phyloP scores from a whole-genome alignment of 2,113 vertebrate genomes.

The Oriolus oriolus region DNA sequence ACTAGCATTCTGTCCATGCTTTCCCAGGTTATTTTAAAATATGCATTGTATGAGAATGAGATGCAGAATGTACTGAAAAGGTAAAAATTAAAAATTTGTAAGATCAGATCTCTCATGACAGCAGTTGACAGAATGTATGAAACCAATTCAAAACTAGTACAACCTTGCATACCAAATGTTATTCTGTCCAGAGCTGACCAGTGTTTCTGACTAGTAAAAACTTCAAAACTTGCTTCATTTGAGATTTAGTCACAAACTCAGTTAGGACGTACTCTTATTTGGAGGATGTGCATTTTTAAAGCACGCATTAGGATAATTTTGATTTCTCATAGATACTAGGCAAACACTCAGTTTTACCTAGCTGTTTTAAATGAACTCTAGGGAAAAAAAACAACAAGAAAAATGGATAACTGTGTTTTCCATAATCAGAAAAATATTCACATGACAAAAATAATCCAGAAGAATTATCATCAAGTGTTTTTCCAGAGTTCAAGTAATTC shows the following conservation, averaged over 20 bases:
- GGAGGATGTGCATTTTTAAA: not conserved
- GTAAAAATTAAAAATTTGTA: not conserved
- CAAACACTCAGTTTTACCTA: not conserved
- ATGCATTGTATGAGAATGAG: not conserved
- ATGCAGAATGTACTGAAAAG: not conserved
- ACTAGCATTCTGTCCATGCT: not conserved
- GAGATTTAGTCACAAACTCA: not conserved
- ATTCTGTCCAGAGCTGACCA: not conserved
- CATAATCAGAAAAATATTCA: not conserved
- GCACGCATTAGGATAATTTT: not conserved
- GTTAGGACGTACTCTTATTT: not conserved
- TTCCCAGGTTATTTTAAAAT: not conserved
- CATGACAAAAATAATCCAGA: not conserved
- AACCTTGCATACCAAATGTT: not conserved
- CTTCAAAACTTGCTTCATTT: rapidly evolving
- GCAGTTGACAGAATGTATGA: not conserved
- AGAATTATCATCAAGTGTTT: not conserved
- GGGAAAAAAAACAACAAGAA: rapidly evolving
- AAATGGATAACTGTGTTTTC: not conserved
- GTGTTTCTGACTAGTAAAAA: not conserved
- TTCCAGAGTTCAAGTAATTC: not conserved
- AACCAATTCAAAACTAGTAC: not conserved
- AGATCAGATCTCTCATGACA: not conserved
- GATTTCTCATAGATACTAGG: not conserved
- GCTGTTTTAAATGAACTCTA: not conserved